Evolutionary conservation across 2,888 invertebrate species (phyloP).

Genomic region (Orthonychiurus folsomi): DNA sequence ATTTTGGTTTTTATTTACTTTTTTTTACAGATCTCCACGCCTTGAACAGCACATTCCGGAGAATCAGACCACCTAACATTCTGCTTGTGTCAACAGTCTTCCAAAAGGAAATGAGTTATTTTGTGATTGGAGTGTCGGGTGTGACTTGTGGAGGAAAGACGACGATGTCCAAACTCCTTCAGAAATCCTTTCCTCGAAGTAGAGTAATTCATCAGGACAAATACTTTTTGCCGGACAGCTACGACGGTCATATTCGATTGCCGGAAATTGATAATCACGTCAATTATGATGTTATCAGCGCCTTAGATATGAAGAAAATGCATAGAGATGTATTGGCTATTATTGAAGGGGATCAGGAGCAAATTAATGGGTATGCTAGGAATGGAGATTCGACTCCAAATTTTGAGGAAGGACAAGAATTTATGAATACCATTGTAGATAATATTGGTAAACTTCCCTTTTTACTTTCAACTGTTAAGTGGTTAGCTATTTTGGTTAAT

Average conservation of each 20-base stretch:
- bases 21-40: background rate
- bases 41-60: background rate
- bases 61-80: background rate
- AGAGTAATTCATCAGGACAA: constrained; percentile 32
- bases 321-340: constrained; percentile 27
- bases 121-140: constrained; percentile 38
- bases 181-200: constrained; percentile 31
- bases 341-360: constrained; percentile 16
- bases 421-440: constrained; percentile 19
- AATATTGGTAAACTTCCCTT: constrained; percentile 27
- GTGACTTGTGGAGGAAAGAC: constrained; percentile 36
- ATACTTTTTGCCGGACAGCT: constrained; percentile 35
- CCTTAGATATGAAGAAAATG: constrained; percentile 34
- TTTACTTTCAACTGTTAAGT: constrained; percentile 4
- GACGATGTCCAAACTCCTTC: constrained; percentile 29
- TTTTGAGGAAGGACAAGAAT: constrained; percentile 26
- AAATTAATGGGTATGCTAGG: background rate
- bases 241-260: constrained; percentile 24
- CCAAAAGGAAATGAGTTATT: constrained; percentile 25
- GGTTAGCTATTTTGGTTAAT: constrained; percentile 5
- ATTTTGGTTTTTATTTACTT: background rate
- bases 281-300: constrained; percentile 30
- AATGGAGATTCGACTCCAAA: constrained; percentile 27
- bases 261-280: constrained; percentile 35
- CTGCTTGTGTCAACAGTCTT: background rate